Conservation (phyloP, 2,797 vertebrate species). For the Sebastiscus tertius region DNA sequence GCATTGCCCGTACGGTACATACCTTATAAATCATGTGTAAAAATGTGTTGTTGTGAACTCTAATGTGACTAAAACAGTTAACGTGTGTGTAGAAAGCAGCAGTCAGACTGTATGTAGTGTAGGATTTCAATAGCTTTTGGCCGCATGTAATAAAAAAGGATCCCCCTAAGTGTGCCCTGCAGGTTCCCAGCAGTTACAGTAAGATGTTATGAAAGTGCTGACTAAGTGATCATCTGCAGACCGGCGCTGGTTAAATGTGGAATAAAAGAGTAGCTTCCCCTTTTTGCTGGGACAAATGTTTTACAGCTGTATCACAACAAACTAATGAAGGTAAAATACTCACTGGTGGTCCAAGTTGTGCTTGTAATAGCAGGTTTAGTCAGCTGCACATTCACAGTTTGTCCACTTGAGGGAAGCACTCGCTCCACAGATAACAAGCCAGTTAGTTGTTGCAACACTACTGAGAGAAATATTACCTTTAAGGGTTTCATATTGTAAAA, state of each 20-base stretch:
- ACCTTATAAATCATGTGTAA: background rate
- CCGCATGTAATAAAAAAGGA: background rate
- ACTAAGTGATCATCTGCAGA: background rate
- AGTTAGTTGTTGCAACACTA: too few species aligned
- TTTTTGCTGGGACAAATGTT: background rate
- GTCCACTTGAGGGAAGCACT: constrained; percentile 46
- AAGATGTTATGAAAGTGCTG: background rate
- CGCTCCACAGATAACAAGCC: background rate
- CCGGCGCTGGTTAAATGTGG: background rate
- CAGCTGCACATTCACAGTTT: constrained; percentile 13
- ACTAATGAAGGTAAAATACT: background rate
- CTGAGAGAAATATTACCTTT: background rate
- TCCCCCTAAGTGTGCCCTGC: background rate
- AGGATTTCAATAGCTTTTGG: background rate
- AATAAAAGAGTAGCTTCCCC: background rate
- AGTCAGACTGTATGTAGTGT: background rate
- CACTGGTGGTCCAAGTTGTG: background rate
- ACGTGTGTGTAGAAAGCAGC: background rate
- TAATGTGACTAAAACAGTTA: background rate
- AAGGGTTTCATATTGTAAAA: background rate
- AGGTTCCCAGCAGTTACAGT: background rate
- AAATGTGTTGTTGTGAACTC: background rate
- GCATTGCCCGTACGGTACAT: background rate
- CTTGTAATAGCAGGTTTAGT: background rate
- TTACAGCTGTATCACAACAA: background rate